Evolutionary conservation across 2,113 vertebrate species (phyloP), one percentile per base, ranked within the genome.

Genomic region (Amphiprion ocellaris): DNA sequence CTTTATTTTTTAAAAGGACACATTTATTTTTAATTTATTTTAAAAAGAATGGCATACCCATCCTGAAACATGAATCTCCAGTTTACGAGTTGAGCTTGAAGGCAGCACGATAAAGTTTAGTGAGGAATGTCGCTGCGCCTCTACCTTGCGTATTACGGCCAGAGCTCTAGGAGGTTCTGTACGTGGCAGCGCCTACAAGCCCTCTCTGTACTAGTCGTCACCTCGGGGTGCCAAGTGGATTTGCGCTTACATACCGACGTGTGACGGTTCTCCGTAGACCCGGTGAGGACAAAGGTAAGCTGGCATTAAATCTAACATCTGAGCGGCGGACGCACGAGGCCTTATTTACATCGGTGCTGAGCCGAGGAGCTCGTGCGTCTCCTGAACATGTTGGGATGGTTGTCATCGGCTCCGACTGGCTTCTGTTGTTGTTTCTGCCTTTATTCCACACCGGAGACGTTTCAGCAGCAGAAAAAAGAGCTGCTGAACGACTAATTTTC

Each of bases 161-260:
- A 33, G 10, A 11, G 50, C 61, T 69, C 49, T 44, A 16, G 84
- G 61, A 69, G 83, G 82, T 50, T 86, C 89, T 85, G 91, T 93
- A 95, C 93, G 94, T 95, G 94, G 94, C 94, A 95, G 75, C 81
- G 79, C 17, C 55, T 47, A 26, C 82, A 69, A 61, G 58, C 52
- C 60, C 58, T 63, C 63, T 60, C 72, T 46, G 65, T 80, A 60
- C 84, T 65, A 53, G 15, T 77, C 81, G 24, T 23, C 69, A 73
- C 81, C 64, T 41, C 23, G 19, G 14, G 21, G 59, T 74, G 33
- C 33, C 33, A 17, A 79, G 71, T 49, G 56, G 46, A 21, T 59
- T 17, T 28, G 30, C 19, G 26, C 64, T 28, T 33, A n/a, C 53
- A 50, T 9, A 41, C 19, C 12, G 2, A 33, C 28, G 19, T 11